Evolutionary conservation across 1,140 invertebrate genomes (phyloP).

Genomic region (Apolygus lucorum): DNA sequence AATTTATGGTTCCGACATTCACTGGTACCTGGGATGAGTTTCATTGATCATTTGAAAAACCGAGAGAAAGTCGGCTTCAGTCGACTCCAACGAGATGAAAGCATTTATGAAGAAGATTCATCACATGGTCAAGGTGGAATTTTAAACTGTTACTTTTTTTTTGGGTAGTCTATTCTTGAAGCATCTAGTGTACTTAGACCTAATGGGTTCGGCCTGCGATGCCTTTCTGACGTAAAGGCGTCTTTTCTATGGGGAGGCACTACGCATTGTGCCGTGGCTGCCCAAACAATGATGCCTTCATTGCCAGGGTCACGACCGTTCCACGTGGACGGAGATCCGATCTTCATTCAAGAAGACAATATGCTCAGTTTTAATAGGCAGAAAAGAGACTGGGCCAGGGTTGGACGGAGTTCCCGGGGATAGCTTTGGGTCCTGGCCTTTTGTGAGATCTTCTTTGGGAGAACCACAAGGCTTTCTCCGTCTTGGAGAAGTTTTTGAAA

Average conservation of each 20-base stretch:
- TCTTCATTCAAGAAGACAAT: slow-evolving; percentile 11
- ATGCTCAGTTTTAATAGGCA: slow-evolving; percentile 6
- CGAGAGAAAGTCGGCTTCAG: slow-evolving; percentile 1
- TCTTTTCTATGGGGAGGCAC: not conserved
- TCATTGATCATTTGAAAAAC: too few species aligned
- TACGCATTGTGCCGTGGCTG: not conserved
- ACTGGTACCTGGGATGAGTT: too few species aligned
- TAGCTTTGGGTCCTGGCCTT: not conserved
- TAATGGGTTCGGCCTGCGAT: not conserved
- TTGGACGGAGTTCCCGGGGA: not conserved
- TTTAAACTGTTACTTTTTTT: not conserved
- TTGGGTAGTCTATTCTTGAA: not conserved
- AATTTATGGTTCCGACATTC: too few species aligned
- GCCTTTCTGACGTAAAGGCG: not conserved
- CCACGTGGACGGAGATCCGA: slow-evolving; percentile 12
- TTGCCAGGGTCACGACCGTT: slow-evolving; percentile 8
- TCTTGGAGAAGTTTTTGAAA: not conserved
- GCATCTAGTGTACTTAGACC: not conserved
- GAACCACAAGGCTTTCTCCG: not conserved
- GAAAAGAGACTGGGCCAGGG: not conserved
- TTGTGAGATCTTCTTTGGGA: slow-evolving; percentile 7
- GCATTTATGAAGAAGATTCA: slow-evolving; percentile 10
- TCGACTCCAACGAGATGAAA: not conserved
- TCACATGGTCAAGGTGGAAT: slow-evolving; percentile 1
- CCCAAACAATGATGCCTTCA: slow-evolving; percentile 13